A percentile compares a stretch with the other conserved stretches of the same genome.
phyloP scores from a whole-genome alignment of 2,113 vertebrate species.

The Poeciliopsis occidentalis region DNA sequence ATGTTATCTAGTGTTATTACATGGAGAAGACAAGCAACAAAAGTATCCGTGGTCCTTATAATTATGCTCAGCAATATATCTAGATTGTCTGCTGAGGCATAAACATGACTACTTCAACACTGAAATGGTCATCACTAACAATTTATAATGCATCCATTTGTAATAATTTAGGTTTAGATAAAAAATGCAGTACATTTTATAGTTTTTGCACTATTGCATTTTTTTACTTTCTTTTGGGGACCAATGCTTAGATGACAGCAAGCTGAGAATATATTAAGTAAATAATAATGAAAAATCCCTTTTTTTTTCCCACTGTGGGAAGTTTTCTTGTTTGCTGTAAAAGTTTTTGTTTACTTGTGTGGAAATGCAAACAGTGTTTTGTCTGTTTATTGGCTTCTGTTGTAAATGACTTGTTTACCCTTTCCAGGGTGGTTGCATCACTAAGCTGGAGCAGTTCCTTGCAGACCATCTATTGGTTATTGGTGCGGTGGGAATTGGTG shows the following conservation, averaged over 20 bases:
- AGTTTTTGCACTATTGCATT: background rate
- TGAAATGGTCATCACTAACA: too few relatives aligned
- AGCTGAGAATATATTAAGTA: background rate
- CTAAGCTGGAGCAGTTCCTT: conserved; percentile 85
- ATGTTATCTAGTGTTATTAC: too few relatives aligned
- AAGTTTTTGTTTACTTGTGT: background rate
- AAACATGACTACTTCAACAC: too few relatives aligned
- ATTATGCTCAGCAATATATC: too few relatives aligned
- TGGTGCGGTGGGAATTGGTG: conserved; percentile 86
- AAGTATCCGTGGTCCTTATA: too few relatives aligned
- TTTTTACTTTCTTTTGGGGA: background rate
- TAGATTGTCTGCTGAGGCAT: too few relatives aligned
- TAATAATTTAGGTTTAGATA: background rate
- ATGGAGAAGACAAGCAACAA: too few relatives aligned
- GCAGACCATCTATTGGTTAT: conserved; percentile 85
- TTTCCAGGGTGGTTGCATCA: conserved; percentile 86
- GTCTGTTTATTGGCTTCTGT: background rate
- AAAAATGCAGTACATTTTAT: too few relatives aligned
- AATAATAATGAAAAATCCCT: background rate
- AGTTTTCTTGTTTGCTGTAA: background rate
- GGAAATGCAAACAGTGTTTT: background rate
- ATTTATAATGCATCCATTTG: too few relatives aligned
- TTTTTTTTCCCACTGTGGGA: too few relatives aligned
- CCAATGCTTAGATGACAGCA: background rate
- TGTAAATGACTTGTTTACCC: background rate